These are phyloP conservation scores for Pterocles orientalis DNA, from an alignment of 2,113 vertebrate species.

Conservation along the genomic window DNA sequence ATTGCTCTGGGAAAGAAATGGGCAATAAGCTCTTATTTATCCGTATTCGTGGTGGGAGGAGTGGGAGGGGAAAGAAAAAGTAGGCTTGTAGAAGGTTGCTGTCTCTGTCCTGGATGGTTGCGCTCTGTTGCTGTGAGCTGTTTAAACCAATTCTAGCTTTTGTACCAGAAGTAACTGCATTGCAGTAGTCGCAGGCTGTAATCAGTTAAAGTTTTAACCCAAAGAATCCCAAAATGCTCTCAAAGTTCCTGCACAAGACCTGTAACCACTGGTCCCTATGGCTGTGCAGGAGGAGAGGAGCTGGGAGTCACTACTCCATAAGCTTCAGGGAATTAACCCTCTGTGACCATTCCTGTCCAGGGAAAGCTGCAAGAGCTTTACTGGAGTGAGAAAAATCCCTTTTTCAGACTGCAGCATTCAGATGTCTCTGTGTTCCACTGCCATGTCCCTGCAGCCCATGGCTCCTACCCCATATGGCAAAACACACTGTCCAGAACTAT, in stretches of 20 bases:
- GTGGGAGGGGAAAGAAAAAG: neutral
- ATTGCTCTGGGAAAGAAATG: neutral
- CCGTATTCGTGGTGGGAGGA: neutral
- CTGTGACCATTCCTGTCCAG: neutral
- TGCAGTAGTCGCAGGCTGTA: conserved; percentile 13
- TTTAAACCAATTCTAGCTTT: conserved; percentile 20
- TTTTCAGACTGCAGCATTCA: conserved; percentile 14
- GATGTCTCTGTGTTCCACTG: neutral
- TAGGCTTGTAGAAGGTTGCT: neutral
- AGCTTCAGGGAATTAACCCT: neutral
- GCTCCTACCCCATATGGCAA: conserved; percentile 22
- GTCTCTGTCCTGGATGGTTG: neutral
- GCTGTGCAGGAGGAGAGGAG: neutral
- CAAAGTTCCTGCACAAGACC: neutral
- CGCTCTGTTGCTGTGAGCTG: neutral
- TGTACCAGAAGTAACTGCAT: conserved; percentile 56
- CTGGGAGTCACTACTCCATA: neutral
- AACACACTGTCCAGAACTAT: conserved; percentile 19
- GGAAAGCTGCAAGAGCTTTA: neutral
- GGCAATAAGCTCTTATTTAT: neutral
- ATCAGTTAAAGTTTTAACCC: conserved; percentile 46
- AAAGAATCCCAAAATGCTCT: neutral
- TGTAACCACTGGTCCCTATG: neutral
- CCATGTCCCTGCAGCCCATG: neutral
- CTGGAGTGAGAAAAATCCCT: neutral